Evolutionary conservation across 1,140 invertebrate species (phyloP), one percentile per base, ranked within the genome.

Genomic region (Apis dorsata): DNA sequence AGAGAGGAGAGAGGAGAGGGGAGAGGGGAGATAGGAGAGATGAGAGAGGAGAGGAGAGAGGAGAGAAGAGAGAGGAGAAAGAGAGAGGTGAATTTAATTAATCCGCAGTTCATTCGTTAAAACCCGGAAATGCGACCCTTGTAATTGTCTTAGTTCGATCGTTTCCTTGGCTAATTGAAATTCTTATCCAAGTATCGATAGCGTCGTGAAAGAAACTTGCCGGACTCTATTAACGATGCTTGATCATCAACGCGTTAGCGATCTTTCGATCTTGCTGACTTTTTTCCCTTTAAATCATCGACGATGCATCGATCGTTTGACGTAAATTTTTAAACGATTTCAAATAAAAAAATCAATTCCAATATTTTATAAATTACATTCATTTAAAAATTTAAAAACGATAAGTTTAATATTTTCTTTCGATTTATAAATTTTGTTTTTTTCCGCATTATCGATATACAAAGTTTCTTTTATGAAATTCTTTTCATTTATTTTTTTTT

Each of bases 131-230:
- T 75, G 86, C 86, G 87, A 89, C 83, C 81, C 51, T 69, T 63
- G 72, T 87, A 86, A 88, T 87, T 83, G 83, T 88, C 87, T 88
- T 83, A 85, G 79, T 85, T 85, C 70, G 73, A 76, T 77, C 83
- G 75, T 85, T 85, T 85, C 78, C 72, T 74, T 72, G 63, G 80
- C 85, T 91, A 91, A 91, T 90, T 90, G 90, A 91, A 90, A 91
- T 90, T 91, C 90, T 91, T 86, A 90, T 79, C 84, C 77, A 87
- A 87, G 73, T 89, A 85, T 66, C 69, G 44, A 68, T 69, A 70
- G 70, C 63, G 75, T 76, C 75, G 71, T 24, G 81, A 81, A 81
- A 81, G 83, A 81, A 84, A 76, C 71, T 75, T 92, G 92, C 92
- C 84, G 92, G 93, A 62, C 85, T 83, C 84, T 88, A 85, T 86